Evolutionary conservation across 2,888 invertebrate species (phyloP), one percentile per base, ranked within the genome.

Genomic region (Erebia ligea): DNA sequence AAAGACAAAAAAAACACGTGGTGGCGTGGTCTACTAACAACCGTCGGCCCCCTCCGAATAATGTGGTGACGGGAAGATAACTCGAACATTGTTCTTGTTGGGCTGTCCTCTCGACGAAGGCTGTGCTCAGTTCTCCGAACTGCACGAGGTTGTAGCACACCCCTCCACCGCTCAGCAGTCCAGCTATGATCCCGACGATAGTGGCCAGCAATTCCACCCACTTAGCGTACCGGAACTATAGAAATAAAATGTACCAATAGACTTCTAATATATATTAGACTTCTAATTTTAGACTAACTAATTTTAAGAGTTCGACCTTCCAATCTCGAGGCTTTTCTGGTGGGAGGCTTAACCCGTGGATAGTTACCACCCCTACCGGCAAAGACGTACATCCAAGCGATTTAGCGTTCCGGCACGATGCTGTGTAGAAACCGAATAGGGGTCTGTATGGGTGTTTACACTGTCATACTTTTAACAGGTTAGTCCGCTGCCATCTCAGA

Each of bases 41-140:
- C 76, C 85, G 79, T 54, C 83, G 79, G 1, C 91, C 92, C 13
- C 92, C 92, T 13, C 91, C 91, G 56, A 92, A 92, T 0, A 85
- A 65, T 0, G 78, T 68, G 0, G 87, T 85, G 0, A 92, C 79
- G 0, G 92, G 92, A 25, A 92, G 70, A 57, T 83, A 84, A 72
- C 88, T 91, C 45, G 89, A 86, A 0, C 84, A 76, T 57, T 81
- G 78, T 6, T 88, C 81, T 15, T 81, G 83, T 71, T 84, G 84
- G 2, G 81, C 82, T 1, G 91, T 92, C 42, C 92, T 83, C 71
- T 95, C 94, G 25, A 95, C 94, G 79, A 95, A 91, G 9, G 95
- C 83, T 0, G 95, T 94, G 70, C 94, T 94, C 54, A 95, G 90
- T 76, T 95, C 94, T 6, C 95, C 95, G 76, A 95, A 95, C 77